Base-by-base conservation (phyloP, 2,888 invertebrate species). In the Stenoptilia bipunctidactyla region DNA sequence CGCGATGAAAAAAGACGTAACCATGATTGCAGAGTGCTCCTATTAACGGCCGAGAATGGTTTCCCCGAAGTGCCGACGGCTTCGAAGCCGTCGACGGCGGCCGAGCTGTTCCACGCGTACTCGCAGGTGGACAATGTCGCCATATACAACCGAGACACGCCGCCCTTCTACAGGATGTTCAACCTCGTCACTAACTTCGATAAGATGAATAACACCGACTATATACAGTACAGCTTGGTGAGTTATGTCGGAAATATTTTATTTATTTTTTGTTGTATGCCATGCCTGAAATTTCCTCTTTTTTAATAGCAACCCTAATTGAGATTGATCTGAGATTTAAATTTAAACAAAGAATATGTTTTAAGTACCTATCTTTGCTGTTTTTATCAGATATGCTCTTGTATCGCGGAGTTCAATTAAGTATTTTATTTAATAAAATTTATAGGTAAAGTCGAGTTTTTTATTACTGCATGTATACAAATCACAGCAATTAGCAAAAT, bases 101-200 rank as follows among this genome's bases (percentile, higher is more conserved):
- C 49, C 0, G 64, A 58, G 0, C 51, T 80, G 1, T 83, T 86
- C 50, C 48, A 51, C 1, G 58, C 61, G 25, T 77, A 84, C 45
- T 49, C 69, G 8, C 49, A 53, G 6, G 61, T 70, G 1, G 73
- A 76, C 46, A 58, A 66, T 39, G 55, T 77, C 1, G 53, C 72
- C 6, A 65, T 83, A 48, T 76, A 80, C 56, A 55, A 66, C 25
- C 72, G 66, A 14, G 69, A 80, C 51, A 55, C 55, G 36, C 69
- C 48, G 14, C 68, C 86, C 48, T 90, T 88, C 71, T 88, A 88
- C 48, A 85, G 89, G 45, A 89, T 94, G 59, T 89, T 90, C 64
- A 86, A 88, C 42, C 75, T 94, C 8, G 66, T 92, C 44, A 90
- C 92, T 1, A 93, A 96, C 67, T 86, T 92, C 39, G 86, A 89